phyloP scores from a whole-genome alignment of 2,113 vertebrate species.

The Tachysurus fulvidraco region DNA sequence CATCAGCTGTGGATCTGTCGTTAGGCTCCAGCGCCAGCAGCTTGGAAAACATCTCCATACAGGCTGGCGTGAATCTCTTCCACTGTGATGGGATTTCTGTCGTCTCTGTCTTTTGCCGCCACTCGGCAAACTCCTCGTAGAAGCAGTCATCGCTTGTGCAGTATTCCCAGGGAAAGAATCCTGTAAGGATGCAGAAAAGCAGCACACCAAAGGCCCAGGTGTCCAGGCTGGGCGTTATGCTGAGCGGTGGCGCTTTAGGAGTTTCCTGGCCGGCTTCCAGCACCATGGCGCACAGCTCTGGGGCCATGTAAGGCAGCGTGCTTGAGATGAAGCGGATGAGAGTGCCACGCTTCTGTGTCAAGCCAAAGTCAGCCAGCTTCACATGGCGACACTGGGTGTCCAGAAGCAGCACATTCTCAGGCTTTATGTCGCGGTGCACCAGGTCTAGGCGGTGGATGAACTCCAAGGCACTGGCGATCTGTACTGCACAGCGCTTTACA shows the following conservation, averaged over 20 bases:
- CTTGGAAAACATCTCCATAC: slow-evolving; percentile 80
- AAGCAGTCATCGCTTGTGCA: slow-evolving; percentile 80
- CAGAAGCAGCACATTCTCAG: slow-evolving; percentile 88
- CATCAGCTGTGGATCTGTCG: slow-evolving; percentile 70
- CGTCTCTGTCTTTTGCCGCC: slow-evolving; percentile 65
- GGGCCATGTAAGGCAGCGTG: slow-evolving; percentile 89
- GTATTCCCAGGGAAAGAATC: slow-evolving; percentile 93
- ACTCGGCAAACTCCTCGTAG: slow-evolving; percentile 87
- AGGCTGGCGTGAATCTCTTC: slow-evolving; percentile 77
- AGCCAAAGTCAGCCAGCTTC: slow-evolving; percentile 90
- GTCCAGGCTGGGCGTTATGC: slow-evolving; percentile 85
- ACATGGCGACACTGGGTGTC: slow-evolving; percentile 78
- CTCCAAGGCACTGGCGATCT: slow-evolving; percentile 85
- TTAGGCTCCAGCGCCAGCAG: slow-evolving; percentile 78
- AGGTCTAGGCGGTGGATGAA: slow-evolving; percentile 86
- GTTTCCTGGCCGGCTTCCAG: slow-evolving; percentile 64
- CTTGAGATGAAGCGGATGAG: slow-evolving; percentile 83
- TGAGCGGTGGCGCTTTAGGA: slow-evolving; percentile 71
- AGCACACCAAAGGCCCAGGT: slow-evolving; percentile 91
- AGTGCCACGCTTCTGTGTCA: slow-evolving; percentile 86
- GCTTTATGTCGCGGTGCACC: slow-evolving; percentile 91
- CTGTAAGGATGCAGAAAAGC: slow-evolving; percentile 90
- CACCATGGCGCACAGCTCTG: slow-evolving; percentile 79
- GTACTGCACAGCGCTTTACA: slow-evolving; percentile 81
- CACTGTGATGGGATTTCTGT: slow-evolving; percentile 80